Evolutionary conservation across 2,888 invertebrate species (phyloP), one percentile per base, ranked within the genome.

Genomic region (Clanis bilineata): DNA sequence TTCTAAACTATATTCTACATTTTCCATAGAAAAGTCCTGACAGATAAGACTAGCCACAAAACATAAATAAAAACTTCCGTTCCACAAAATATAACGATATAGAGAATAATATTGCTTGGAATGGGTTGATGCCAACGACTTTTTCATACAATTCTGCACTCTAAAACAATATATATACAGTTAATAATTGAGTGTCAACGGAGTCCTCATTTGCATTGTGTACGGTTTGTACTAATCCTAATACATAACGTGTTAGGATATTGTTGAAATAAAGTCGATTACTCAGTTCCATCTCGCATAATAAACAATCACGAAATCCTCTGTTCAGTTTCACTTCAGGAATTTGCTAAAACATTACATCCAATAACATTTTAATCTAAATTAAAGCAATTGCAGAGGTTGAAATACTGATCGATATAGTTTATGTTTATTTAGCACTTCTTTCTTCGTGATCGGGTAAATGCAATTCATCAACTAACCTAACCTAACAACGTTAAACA

Each of bases 271-370:
- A 5, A 10, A 23, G 23, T 45, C 5, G 44, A 45, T 45, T 23
- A 22, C 44, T 21, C 44, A 6, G 15, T 28, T 47, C 15, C 25
- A 28, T 28, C 28, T 15, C 18, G 9, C 28, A 51, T 18, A 51
- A 51, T 51, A 51, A 51, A 51, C 51, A 36, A 36, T 36, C 36
- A 47, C 18, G 18, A 28, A 51, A 32, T 32, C 18, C 15, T 51
- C 51, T 51, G 51, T 51, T 51, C 28, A 12, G 4, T 32, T 32
- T 51, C 51, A 32, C 18, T 51, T 18, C 3, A 10, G 28, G 51
- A 51, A 51, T 51, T 32, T 28, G 3, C 32, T 51, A 51, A 32
- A 28, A 51, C 28, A 51, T 18, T 28, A 18, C 10, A 15, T 51
- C 18, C 3, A 10, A 51, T 28, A 7, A 51, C 18, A 28, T 7